phyloP scores from a whole-genome alignment of 2,113 vertebrate species.

The Egretta garzetta region DNA sequence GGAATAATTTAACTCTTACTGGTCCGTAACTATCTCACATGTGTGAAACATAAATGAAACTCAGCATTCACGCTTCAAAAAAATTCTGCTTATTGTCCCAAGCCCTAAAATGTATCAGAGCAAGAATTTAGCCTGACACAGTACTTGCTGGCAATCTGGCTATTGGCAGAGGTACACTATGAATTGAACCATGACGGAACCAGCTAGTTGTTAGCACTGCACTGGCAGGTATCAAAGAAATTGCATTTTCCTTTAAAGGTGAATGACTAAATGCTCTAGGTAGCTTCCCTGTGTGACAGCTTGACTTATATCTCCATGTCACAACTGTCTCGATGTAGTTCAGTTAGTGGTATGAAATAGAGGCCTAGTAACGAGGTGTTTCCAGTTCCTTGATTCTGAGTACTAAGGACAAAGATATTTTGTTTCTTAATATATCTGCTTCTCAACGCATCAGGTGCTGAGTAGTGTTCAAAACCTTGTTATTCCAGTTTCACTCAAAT shows the following conservation, averaged over 20 bases:
- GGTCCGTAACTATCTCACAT: background rate
- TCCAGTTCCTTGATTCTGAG: background rate
- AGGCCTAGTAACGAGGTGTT: background rate
- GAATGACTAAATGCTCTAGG: background rate
- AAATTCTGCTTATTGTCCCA: background rate
- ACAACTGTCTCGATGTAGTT: background rate
- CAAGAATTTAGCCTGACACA: background rate
- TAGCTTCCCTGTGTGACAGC: background rate
- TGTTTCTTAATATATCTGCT: background rate
- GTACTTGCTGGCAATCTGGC: background rate
- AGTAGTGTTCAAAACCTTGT: background rate
- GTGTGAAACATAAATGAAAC: background rate
- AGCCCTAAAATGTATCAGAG: background rate
- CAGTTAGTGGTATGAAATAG: background rate
- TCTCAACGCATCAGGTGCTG: background rate
- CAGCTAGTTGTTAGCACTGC: background rate
- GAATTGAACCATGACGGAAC: background rate
- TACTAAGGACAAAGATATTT: background rate
- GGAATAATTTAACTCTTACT: constrained; percentile 9
- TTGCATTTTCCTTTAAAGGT: background rate
- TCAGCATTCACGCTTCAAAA: background rate
- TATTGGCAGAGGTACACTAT: background rate
- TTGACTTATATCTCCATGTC: background rate
- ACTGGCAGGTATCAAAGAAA: background rate
- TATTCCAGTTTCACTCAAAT: background rate